These are phyloP conservation scores for Platichthys flesus DNA, from an alignment of 2,113 vertebrate genomes.

Conservation along the genomic window DNA sequence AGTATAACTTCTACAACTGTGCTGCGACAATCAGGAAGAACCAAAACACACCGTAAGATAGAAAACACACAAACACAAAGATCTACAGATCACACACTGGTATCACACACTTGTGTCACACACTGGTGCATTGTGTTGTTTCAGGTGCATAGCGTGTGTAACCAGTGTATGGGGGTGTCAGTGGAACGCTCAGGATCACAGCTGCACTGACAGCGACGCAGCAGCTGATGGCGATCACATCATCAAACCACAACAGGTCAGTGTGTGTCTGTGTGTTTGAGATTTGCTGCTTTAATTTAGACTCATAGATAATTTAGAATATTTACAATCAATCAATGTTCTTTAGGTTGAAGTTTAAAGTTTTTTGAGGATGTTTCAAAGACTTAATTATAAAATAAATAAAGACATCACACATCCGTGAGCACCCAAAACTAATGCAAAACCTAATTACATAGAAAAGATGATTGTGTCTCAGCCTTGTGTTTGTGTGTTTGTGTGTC, in stretches of 20 bases:
- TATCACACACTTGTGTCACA: neutral
- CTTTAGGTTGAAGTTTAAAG: too few species aligned
- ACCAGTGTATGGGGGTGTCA: conserved; percentile 93
- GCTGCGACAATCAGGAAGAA: conserved; percentile 86
- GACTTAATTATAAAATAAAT: too few species aligned
- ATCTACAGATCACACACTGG: neutral
- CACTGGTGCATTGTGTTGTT: neutral
- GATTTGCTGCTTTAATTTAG: too few species aligned
- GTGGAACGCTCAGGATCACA: conserved; percentile 87
- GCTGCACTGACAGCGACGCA: conserved; percentile 84
- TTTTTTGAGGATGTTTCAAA: too few species aligned
- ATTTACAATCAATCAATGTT: too few species aligned
- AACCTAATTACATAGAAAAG: too few species aligned
- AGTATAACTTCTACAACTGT: conserved; percentile 94
- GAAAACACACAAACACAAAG: neutral
- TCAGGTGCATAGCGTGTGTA: conserved; percentile 92
- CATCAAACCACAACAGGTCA: conserved; percentile 85
- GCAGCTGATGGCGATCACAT: conserved; percentile 63
- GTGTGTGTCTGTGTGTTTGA: neutral
- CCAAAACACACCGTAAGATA: conserved; percentile 91
- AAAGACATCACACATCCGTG: too few species aligned
- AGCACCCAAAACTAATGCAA: too few species aligned
- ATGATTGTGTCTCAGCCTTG: too few species aligned
- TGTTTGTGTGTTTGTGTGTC: neutral
- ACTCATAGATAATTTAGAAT: too few species aligned